These are phyloP conservation scores for Pachyseris speciosa DNA, from an alignment of 64 coral and sea anemone genomes.

Conservation along the genomic window DNA sequence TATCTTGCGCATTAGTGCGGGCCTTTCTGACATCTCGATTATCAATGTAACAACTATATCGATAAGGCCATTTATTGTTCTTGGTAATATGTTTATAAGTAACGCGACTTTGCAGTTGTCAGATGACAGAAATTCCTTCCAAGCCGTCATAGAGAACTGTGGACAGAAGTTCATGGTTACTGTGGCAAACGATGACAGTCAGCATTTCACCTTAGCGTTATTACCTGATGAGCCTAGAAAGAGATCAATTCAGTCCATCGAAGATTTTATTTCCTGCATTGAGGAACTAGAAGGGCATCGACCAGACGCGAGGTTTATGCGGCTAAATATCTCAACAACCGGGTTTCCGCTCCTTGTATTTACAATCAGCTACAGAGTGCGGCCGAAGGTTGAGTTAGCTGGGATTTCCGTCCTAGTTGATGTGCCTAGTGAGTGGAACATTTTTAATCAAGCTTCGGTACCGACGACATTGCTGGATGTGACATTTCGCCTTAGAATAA, in stretches of 20 bases:
- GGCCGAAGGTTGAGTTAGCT: neutral
- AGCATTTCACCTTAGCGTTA: neutral
- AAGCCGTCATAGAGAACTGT: neutral
- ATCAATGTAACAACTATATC: neutral
- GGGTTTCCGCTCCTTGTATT: neutral
- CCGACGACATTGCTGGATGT: neutral
- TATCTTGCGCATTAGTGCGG: neutral
- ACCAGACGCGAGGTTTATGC: neutral
- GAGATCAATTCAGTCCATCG: neutral
- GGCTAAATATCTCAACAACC: neutral
- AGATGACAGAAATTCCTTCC: neutral
- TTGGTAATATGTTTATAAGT: neutral
- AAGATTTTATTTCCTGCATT: neutral
- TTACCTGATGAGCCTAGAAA: neutral
- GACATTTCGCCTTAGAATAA: conserved; percentile 11
- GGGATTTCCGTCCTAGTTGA: conserved; percentile 17
- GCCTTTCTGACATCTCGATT: neutral
- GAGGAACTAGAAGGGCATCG: neutral
- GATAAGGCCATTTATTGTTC: neutral
- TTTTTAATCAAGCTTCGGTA: conserved; percentile 23
- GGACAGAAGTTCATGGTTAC: neutral
- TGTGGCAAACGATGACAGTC: neutral
- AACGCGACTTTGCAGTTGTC: neutral
- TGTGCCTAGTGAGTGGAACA: conserved; percentile 22
- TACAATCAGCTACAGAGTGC: neutral